phyloP scores from a whole-genome alignment of 2,888 invertebrate genomes.

The Yponomeuta cagnagella region DNA sequence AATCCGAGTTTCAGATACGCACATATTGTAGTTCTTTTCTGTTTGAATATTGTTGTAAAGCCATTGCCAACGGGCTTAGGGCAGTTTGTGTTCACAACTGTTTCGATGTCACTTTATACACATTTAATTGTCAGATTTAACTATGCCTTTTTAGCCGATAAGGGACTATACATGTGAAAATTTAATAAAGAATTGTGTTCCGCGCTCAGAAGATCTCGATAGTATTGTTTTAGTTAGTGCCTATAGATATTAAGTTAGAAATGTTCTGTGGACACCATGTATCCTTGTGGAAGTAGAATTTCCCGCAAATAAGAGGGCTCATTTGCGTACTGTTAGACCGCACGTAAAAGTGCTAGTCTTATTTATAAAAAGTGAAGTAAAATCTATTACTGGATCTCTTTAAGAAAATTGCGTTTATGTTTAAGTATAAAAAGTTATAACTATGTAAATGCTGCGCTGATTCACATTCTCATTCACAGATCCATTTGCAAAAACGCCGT shows the following conservation, averaged over 20 bases:
- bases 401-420: no score
- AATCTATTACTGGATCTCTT: no score
- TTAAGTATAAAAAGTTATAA: no score
- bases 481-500: no score
- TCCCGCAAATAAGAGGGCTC: slow-evolving; percentile 33
- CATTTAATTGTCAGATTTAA: slow-evolving; percentile 44
- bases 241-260: slow-evolving; percentile 65
- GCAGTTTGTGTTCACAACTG: slow-evolving; percentile 38
- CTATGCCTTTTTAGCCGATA: slow-evolving; percentile 61
- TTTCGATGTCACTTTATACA: slow-evolving; percentile 55
- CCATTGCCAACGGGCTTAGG: background rate
- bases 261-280: slow-evolving; percentile 47
- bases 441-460: no score
- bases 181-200: slow-evolving; percentile 54
- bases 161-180: slow-evolving; percentile 50
- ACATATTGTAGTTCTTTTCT: slow-evolving; percentile 32
- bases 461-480: no score
- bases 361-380: no score
- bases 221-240: slow-evolving; percentile 70
- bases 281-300: slow-evolving; percentile 39
- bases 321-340: slow-evolving; percentile 28
- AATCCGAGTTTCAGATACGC: slow-evolving; percentile 41
- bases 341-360: background rate
- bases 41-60: background rate
- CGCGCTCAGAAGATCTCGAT: slow-evolving; percentile 74